Percentiles rank a stretch among this genome's conserved stretches.
Conservation (phyloP, 2,888 invertebrate genomes). For the Therioaphis trifolii region DNA sequence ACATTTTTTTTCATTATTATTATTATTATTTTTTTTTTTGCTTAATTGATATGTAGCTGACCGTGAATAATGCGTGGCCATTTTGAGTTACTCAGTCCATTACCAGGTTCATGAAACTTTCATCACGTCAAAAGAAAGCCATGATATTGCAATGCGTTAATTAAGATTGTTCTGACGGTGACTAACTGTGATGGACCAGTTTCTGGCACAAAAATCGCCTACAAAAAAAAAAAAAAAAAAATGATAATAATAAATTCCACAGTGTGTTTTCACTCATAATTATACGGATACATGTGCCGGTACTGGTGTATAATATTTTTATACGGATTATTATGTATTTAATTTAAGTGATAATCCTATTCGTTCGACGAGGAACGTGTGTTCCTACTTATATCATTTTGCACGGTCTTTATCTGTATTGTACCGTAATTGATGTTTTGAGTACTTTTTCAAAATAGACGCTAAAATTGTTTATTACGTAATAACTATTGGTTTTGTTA, state of each 20-base stretch:
- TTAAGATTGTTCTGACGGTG: slow-evolving; percentile 37
- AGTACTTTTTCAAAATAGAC: too few species aligned
- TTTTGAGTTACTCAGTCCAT: slow-evolving; percentile 18
- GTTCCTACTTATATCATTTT: slow-evolving; percentile 13
- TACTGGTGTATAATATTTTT: neutral
- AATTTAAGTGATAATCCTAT: slow-evolving; percentile 1
- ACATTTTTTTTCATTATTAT: slow-evolving; percentile 22
- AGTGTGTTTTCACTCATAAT: slow-evolving; percentile 18
- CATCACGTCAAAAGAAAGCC: slow-evolving; percentile 50
- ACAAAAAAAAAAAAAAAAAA: neutral
- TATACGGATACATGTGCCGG: neutral
- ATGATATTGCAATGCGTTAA: slow-evolving; percentile 22
- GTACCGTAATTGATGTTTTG: too few species aligned
- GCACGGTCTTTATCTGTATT: neutral
- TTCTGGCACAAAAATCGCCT: slow-evolving; percentile 21
- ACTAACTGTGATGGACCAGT: slow-evolving; percentile 42
- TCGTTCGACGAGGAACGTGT: neutral
- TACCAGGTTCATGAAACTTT: slow-evolving; percentile 27
- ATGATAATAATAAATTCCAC: slow-evolving; percentile 5
- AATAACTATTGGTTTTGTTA: too few species aligned
- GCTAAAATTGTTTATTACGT: too few species aligned
- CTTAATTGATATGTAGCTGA: slow-evolving; percentile 59
- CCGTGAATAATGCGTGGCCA: slow-evolving; percentile 41
- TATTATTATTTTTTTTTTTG: neutral
- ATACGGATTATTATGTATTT: slow-evolving; percentile 12